A percentile compares a stretch with the other conserved stretches of the same genome.
phyloP scores from a whole-genome alignment of 92 coral and sea anemone species.

The Palythoa caribaeorum region DNA sequence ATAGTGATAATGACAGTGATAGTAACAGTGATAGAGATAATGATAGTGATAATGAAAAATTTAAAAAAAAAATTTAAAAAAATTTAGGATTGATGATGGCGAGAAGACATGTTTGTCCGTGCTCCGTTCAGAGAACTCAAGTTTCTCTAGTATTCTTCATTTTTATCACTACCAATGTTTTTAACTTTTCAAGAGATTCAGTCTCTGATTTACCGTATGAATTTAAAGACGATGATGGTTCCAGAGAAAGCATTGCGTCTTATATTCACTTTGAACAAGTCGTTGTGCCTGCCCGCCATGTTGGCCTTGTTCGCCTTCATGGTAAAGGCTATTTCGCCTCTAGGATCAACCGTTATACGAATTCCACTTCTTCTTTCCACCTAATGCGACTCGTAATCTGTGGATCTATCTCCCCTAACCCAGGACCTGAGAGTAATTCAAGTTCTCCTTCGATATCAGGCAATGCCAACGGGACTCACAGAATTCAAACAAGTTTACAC shows the following conservation, averaged over 20 bases:
- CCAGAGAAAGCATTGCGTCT: neutral
- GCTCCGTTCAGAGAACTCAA: constrained; percentile 5
- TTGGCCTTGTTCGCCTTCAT: constrained; percentile 17
- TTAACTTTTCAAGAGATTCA: neutral
- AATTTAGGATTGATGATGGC: too few species aligned
- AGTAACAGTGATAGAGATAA: too few species aligned
- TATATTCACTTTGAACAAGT: constrained; percentile 10
- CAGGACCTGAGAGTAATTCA: constrained; percentile 39
- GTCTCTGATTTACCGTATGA: neutral
- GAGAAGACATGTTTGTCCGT: constrained; percentile 7
- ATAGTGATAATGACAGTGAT: too few species aligned
- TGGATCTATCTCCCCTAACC: constrained; percentile 45
- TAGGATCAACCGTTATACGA: constrained; percentile 51
- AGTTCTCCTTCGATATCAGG: constrained; percentile 1
- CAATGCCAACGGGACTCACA: neutral
- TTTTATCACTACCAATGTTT: neutral
- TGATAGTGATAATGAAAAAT: too few species aligned
- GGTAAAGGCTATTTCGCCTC: constrained; percentile 57
- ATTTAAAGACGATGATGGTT: neutral
- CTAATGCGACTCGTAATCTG: constrained; percentile 49
- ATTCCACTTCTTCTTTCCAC: constrained; percentile 51
- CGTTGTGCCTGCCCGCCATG: constrained; percentile 5
- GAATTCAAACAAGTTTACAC: neutral
- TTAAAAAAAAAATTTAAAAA: too few species aligned
- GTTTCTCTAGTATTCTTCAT: constrained; percentile 4